These are phyloP conservation scores for Saxidomus purpurata DNA, from an alignment of 1,140 invertebrate species.

Conservation along the genomic window DNA sequence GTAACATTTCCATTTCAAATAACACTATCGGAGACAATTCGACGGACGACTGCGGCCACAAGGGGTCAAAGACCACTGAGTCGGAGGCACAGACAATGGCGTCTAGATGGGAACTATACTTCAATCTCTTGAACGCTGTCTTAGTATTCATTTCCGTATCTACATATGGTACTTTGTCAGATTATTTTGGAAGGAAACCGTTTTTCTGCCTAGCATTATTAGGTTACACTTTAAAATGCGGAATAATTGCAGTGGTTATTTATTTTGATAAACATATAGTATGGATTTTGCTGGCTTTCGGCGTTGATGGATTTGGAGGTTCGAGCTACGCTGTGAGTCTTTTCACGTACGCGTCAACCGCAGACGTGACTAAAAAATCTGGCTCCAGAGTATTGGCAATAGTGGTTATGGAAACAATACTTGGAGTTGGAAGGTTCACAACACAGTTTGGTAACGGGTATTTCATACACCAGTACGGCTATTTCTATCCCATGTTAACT, in stretches of 20 bases:
- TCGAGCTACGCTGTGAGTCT: not conserved
- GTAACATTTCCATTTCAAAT: not conserved
- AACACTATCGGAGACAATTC: not conserved
- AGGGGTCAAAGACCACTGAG: not conserved
- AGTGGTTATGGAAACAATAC: not conserved
- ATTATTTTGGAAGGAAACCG: conserved; percentile 22
- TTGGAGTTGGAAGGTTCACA: conserved; percentile 5
- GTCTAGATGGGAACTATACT: conserved; percentile 23
- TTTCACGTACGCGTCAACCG: not conserved
- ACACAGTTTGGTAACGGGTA: conserved; percentile 38
- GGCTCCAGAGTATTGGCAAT: not conserved
- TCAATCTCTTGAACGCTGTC: conserved; percentile 14
- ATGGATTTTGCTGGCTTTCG: conserved; percentile 27
- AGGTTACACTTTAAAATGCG: conserved; percentile 10
- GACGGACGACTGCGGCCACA: not conserved
- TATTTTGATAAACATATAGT: conserved; percentile 38
- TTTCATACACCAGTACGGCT: conserved; percentile 44
- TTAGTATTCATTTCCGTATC: conserved; percentile 19
- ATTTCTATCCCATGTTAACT: conserved; percentile 30
- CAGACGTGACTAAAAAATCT: conserved; percentile 5
- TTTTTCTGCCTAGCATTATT: conserved; percentile 13
- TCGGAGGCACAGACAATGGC: not conserved
- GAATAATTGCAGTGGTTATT: conserved; percentile 11
- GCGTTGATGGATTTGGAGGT: conserved; percentile 5
- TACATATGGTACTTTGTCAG: conserved; percentile 25